A percentile compares a stretch with the other conserved stretches of the same genome.
These are phyloP conservation scores for Oxyteleia sp. DNA, from an alignment of 2,888 invertebrate species.

Conservation along the genomic window DNA sequence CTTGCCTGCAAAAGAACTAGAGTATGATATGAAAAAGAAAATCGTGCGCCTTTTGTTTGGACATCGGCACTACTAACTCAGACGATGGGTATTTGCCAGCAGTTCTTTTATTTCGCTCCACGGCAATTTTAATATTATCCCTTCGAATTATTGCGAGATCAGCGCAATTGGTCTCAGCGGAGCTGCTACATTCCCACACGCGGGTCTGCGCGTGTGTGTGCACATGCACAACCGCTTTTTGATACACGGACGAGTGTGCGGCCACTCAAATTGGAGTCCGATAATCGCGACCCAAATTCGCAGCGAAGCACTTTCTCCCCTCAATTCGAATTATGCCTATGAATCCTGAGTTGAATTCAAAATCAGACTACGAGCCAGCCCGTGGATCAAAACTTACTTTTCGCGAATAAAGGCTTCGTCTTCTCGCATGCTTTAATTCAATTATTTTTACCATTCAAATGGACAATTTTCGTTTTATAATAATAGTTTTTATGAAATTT, in stretches of 20 bases:
- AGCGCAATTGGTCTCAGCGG: slow-evolving; percentile 73
- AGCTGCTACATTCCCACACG: slow-evolving; percentile 72
- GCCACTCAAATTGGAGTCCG: slow-evolving; percentile 76
- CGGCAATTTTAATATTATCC: slow-evolving; percentile 86
- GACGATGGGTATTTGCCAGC: slow-evolving; percentile 64
- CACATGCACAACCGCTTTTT: slow-evolving; percentile 67
- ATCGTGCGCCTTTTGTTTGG: slow-evolving; percentile 59
- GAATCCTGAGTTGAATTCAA: slow-evolving; percentile 76
- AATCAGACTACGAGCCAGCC: slow-evolving; percentile 62
- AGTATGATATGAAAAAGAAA: slow-evolving; percentile 57
- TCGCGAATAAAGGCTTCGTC: slow-evolving; percentile 31
- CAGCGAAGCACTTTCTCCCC: slow-evolving; percentile 76
- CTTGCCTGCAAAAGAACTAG: slow-evolving; percentile 19
- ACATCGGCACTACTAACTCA: slow-evolving; percentile 65
- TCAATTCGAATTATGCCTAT: slow-evolving; percentile 75
- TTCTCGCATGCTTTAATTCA: too few relatives aligned
- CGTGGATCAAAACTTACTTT: slow-evolving; percentile 54
- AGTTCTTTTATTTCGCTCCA: slow-evolving; percentile 84
- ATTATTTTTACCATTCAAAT: too few relatives aligned
- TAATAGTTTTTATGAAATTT: too few relatives aligned
- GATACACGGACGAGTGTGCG: slow-evolving; percentile 73
- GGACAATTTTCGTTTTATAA: too few relatives aligned
- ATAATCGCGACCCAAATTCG: slow-evolving; percentile 80
- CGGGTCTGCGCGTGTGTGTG: slow-evolving; percentile 57
- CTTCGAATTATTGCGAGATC: slow-evolving; percentile 76